Evolutionary conservation across 37 sponge, comb jelly and placozoan species (phyloP).

Genomic region (Cladorhizidae sp.): DNA sequence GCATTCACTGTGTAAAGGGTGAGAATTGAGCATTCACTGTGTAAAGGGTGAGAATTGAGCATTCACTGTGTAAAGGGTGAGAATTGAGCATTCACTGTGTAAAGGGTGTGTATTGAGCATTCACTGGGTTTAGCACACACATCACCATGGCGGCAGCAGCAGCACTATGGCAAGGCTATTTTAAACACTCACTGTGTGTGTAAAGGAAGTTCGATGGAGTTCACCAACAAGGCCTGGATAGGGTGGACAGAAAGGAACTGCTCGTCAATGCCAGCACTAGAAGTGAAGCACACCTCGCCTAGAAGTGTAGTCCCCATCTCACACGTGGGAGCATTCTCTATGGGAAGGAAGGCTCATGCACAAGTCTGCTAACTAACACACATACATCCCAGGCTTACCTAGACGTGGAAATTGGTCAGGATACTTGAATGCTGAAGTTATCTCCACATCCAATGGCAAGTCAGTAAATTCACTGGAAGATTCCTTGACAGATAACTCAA

Average conservation of each 20-base stretch:
- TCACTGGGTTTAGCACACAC: too few species aligned
- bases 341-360: neutral
- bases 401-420: neutral
- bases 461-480: neutral
- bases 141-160: too few species aligned
- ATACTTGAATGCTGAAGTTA: neutral
- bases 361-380: too few species aligned
- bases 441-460: neutral
- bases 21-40: too few species aligned
- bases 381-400: too few species aligned
- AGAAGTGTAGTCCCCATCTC: constrained; percentile 13
- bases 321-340: constrained; percentile 9
- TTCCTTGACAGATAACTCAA: neutral
- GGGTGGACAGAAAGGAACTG: constrained; percentile 31
- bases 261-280: neutral
- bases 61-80: too few species aligned
- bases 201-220: constrained; percentile 46
- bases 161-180: too few species aligned
- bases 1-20: too few species aligned
- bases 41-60: too few species aligned
- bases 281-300: neutral
- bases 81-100: too few species aligned
- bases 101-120: too few species aligned
- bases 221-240: constrained; percentile 36
- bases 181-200: constrained; percentile 77